Percentiles rank a stretch among this genome's conserved stretches.
Conservation (phyloP, 2,113 vertebrate genomes). For the Rhinoptilus africanus region DNA sequence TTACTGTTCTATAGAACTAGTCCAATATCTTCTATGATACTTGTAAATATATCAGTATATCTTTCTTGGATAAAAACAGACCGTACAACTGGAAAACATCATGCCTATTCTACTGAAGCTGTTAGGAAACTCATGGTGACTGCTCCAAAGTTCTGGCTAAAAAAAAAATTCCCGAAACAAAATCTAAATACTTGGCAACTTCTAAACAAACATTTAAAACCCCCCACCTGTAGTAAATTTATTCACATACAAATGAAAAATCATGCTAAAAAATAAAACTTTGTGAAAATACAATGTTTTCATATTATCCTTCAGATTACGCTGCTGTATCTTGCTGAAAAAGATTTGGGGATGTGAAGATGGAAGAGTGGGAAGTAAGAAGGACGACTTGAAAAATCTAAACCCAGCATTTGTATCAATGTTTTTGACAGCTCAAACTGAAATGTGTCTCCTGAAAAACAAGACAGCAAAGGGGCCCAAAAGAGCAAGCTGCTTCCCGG, state of each 20-base stretch:
- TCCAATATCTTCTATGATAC: not conserved
- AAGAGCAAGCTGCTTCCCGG: not conserved
- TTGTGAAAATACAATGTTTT: not conserved
- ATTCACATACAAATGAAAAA: not conserved
- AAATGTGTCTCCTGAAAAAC: not conserved
- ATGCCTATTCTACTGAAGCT: not conserved
- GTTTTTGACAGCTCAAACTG: not conserved
- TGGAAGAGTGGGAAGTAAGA: not conserved
- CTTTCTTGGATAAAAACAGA: not conserved
- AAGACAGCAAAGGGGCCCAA: not conserved
- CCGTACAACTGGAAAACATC: not conserved
- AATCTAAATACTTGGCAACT: not conserved
- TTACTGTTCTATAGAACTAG: not conserved
- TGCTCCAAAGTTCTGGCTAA: not conserved
- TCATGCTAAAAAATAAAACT: not conserved
- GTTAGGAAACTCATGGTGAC: not conserved
- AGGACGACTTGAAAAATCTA: not conserved
- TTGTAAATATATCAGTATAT: not conserved
- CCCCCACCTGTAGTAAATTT: not conserved
- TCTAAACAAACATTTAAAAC: not conserved
- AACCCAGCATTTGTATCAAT: not conserved
- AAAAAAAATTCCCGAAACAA: not conserved
- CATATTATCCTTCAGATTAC: not conserved
- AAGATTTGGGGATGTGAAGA: not conserved
- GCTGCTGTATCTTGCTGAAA: not conserved